Conservation (phyloP, 2,888 invertebrate genomes). For the Taenaris catops region DNA sequence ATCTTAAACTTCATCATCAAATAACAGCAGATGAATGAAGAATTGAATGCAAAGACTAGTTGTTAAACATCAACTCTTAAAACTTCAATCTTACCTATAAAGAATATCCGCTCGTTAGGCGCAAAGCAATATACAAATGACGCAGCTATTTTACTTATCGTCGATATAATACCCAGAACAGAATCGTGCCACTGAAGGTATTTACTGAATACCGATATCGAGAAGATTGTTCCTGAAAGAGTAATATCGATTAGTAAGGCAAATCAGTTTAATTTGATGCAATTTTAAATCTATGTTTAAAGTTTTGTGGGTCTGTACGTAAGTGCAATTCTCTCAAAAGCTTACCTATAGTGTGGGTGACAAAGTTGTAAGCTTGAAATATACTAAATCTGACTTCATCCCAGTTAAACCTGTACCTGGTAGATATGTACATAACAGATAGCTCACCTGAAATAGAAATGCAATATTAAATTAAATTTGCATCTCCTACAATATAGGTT, state of each 20-base stretch:
- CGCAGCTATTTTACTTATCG: conserved; percentile 88
- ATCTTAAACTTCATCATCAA: no score
- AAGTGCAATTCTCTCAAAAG: no score
- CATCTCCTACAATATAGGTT: no score
- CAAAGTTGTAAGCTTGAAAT: conserved; percentile 64
- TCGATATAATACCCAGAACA: conserved; percentile 88
- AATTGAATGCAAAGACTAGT: no score
- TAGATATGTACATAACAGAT: conserved; percentile 55
- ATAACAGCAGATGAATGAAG: no score
- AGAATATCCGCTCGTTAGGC: conserved; percentile 85
- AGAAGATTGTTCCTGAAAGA: conserved; percentile 59
- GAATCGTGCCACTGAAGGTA: conserved; percentile 88
- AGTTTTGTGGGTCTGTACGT: no score
- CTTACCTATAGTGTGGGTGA: conserved; percentile 60
- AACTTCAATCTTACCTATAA: conserved; percentile 85
- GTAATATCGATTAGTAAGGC: no score
- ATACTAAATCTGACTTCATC: conserved; percentile 63
- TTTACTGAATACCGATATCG: conserved; percentile 50
- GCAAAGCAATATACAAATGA: conserved; percentile 91
- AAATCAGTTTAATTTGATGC: no score
- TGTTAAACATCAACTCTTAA: no score
- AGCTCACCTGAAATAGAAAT: conserved; percentile 63
- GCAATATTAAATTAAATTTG: no score
- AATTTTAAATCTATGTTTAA: no score
- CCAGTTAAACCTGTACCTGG: conserved; percentile 67